Conservation (phyloP, 2,113 vertebrate genomes). For the Empidonax alnorum region DNA sequence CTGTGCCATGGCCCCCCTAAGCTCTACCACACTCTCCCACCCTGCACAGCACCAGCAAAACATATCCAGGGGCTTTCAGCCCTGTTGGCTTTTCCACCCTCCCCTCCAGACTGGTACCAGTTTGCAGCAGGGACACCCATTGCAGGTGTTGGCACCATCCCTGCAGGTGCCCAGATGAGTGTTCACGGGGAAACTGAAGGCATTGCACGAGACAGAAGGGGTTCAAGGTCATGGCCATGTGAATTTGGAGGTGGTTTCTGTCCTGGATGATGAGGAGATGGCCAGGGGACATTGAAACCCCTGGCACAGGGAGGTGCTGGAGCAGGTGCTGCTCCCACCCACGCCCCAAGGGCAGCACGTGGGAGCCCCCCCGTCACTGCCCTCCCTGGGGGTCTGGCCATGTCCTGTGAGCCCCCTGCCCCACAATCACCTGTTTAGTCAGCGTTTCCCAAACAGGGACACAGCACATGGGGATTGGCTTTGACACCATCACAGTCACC, state of each 20-base stretch:
- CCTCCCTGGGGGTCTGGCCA: background rate
- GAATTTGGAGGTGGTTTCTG: background rate
- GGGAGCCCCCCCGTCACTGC: fast-evolving
- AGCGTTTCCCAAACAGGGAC: background rate
- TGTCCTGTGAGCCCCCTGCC: background rate
- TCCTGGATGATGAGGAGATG: background rate
- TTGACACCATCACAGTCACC: background rate
- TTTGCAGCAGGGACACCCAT: background rate
- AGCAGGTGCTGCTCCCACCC: background rate
- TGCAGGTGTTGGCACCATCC: background rate
- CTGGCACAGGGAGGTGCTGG: background rate
- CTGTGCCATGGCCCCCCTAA: fast-evolving
- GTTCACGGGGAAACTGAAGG: fast-evolving
- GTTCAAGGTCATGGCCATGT: fast-evolving
- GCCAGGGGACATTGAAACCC: background rate
- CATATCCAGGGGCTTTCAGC: background rate
- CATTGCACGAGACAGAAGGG: background rate
- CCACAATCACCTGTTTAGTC: background rate
- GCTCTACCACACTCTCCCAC: background rate
- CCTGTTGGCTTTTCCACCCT: background rate
- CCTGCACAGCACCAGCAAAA: background rate
- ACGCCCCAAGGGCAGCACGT: background rate
- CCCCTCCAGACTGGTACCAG: background rate
- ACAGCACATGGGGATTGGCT: background rate
- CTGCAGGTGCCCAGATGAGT: fast-evolving